Base-by-base conservation (phyloP, 1,140 invertebrate species). In the Cydia pomonella region DNA sequence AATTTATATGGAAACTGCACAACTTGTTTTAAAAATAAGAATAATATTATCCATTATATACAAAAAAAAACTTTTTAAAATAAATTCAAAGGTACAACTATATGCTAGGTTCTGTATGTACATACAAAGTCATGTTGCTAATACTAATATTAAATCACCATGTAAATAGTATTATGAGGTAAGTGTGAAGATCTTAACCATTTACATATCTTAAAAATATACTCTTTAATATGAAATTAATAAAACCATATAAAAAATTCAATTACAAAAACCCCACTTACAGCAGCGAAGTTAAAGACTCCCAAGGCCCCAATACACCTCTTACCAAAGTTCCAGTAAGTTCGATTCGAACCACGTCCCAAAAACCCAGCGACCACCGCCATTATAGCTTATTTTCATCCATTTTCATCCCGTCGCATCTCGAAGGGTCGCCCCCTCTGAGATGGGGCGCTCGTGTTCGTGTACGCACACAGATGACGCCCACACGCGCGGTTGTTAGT, bases 321-420 rank as follows among this genome's bases (percentile, higher is more conserved):
- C 38, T 69, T 41, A 33, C 27, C 27, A 21, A 38, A 38, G 16
- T 27, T 53, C 18, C 53, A 21, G 18, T 50, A 59, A 21, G 21
- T 10, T 23, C 27, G 23, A 64, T 64, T n/a, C 63, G 21, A 0
- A 10, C 59, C 59, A 63, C 23, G 59, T 25, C 12, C 62, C 25
- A 13, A 69, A 33, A 69, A 69, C 29, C 64, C 64, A 69, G 9
- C 16, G 41, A 69, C 64, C 64, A 23, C 12, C 41, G 12, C 41
- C 64, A 69, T 69, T 38, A 69, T 38, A 12, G 64, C 64, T 69
- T 33, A 69, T 69, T 69, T 69, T 69, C 64, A 69, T 69, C 64
- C 29, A 33, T 18, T 38, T 69, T 18, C 64, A 69, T 69, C 64
- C 64, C n/a, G 16, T 7, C 64, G n/a, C 16, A 66, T 69, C 64